Base-by-base conservation (phyloP, 2,113 vertebrate species). In the Emydocephalus ijimae region DNA sequence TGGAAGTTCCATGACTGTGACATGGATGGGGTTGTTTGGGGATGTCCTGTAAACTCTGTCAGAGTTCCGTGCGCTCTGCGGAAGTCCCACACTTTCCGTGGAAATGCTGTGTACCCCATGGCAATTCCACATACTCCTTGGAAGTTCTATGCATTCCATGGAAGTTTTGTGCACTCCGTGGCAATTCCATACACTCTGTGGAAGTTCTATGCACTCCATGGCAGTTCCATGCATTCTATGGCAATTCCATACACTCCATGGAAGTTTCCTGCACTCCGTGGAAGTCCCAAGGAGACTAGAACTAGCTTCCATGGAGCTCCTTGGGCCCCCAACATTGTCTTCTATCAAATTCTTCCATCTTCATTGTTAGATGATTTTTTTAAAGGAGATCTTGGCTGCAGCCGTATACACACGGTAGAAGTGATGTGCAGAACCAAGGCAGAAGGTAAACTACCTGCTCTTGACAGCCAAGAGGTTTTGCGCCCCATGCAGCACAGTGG, bases 111-210 rank as follows among this genome's bases (percentile, higher is more conserved):
- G 24, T 9, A 59, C 2, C 8, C 57, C 57, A 24, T 24, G 57
- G 8, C 24, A 1, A 8, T 59, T 59, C 56, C 23, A 24, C 3
- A 9, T 3, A 29, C 59, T 54, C 55, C 20, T 0, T 56, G 55
- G 5, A 5, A 56, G 18, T 20, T 56, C 15, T 0, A 20, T 5
- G 18, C 15, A 55, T 0, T 4, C 54, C 48, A 1, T 4, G 0
- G 48, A 1, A 50, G 7, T 48, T 48, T 1, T 9, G 1, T 6
- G 11, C 11, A 12, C 4, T 56, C 5, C 20, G 4, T 56, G 55
- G 5, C 5, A 56, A 4, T 6, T 56, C 5, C 20, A 56, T 20
- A 0, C 7, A 3, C 7, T 59, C 9, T 1, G 0, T 59, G 4
- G 54, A 18, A 55, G 1, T 4, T 20, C 55, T 5, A 20, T 56